phyloP scores from a whole-genome alignment of 2,888 invertebrate species.

The Dryocosmus kuriphilus region DNA sequence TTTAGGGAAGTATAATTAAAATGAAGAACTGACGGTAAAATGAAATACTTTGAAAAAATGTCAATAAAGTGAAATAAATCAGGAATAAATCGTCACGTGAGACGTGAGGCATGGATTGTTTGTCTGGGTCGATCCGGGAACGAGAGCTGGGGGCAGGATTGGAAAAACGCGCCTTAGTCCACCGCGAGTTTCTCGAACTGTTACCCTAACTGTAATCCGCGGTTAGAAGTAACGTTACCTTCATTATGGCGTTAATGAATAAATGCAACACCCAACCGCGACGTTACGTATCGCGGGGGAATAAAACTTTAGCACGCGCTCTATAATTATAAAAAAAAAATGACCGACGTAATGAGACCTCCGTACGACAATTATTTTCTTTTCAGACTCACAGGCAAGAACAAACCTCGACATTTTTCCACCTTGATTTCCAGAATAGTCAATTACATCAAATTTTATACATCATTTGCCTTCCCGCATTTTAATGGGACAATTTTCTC shows the following conservation, averaged over 20 bases:
- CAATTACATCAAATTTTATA: neutral
- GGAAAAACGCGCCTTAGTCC: slow-evolving; percentile 38
- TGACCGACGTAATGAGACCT: neutral
- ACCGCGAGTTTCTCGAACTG: slow-evolving; percentile 40
- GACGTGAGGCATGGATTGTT: slow-evolving; percentile 16
- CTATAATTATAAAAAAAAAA: slow-evolving; percentile 8
- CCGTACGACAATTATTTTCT: slow-evolving; percentile 4
- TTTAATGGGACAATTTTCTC: neutral
- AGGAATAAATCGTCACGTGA: neutral
- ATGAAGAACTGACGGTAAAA: no score
- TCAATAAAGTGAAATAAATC: no score
- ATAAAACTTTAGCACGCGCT: slow-evolving; percentile 31
- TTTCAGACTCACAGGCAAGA: neutral
- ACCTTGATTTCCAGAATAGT: neutral
- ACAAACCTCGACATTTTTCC: neutral
- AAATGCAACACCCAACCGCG: slow-evolving; percentile 50
- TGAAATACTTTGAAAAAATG: no score
- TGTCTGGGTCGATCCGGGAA: slow-evolving; percentile 24
- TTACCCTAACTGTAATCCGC: slow-evolving; percentile 54
- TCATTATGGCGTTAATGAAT: slow-evolving; percentile 58
- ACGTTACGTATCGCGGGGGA: slow-evolving; percentile 21
- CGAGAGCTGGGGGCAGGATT: slow-evolving; percentile 36
- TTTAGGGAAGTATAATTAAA: no score
- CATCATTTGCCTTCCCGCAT: neutral
- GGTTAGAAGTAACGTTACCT: slow-evolving; percentile 56